Conservation (phyloP, 1,140 invertebrate species). For the Pararge aegeria region DNA sequence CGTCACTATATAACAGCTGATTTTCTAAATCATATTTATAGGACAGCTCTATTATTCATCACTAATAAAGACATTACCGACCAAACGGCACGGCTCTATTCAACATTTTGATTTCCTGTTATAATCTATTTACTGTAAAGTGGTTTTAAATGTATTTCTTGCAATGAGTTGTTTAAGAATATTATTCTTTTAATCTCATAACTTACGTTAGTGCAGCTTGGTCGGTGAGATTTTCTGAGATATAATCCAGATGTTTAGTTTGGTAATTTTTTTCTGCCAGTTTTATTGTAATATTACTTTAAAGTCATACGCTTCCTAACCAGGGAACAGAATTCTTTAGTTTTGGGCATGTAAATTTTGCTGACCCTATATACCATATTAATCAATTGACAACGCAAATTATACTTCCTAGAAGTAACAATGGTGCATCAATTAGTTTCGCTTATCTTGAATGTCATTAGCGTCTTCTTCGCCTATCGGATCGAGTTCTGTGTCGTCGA, state of each 20-base stretch:
- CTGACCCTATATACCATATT: constrained; percentile 70
- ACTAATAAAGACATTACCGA: constrained; percentile 69
- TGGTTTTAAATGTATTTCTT: constrained; percentile 8
- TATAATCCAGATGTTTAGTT: constrained; percentile 59
- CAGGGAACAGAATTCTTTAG: constrained; percentile 74
- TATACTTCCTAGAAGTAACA: constrained; percentile 60
- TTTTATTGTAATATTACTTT: constrained; percentile 62
- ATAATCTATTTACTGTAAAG: constrained; percentile 4
- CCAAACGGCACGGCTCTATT: constrained; percentile 55
- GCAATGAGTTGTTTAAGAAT: constrained; percentile 1
- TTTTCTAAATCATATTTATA: constrained; percentile 75
- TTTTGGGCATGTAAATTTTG: constrained; percentile 76
- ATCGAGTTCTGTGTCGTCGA: constrained; percentile 49
- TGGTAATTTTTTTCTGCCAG: constrained; percentile 57
- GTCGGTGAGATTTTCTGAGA: constrained; percentile 61
- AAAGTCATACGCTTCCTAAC: constrained; percentile 74
- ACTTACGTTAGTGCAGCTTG: constrained; percentile 52
- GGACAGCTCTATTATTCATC: constrained; percentile 79
- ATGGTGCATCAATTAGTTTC: constrained; percentile 75
- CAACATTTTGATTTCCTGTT: not conserved
- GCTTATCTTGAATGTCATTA: constrained; percentile 65
- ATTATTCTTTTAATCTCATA: not conserved
- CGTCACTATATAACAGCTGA: constrained; percentile 79
- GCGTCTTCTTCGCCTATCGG: constrained; percentile 58
- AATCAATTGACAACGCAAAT: constrained; percentile 51